Conservation (phyloP, 2,888 invertebrate species). For the Spisula subtruncata region DNA sequence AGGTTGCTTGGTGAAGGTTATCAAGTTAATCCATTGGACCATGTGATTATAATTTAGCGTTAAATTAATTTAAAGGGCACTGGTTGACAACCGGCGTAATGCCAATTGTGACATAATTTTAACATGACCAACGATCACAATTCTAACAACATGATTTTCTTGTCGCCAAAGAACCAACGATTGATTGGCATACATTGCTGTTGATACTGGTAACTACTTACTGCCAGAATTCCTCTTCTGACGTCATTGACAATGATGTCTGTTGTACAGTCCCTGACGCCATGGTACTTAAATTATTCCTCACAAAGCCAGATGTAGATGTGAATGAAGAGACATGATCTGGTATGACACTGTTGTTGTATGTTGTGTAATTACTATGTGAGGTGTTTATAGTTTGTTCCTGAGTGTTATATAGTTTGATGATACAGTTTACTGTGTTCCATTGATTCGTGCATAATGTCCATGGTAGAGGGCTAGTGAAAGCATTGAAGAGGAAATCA, state of each 20-base stretch:
- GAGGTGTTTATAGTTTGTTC: not conserved
- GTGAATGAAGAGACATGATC: not conserved
- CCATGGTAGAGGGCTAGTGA: constrained; percentile 86
- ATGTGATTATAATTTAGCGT: too few species aligned
- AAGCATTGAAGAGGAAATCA: constrained; percentile 85
- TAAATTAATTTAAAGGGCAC: too few species aligned
- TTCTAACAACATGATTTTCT: too few species aligned
- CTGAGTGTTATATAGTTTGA: not conserved
- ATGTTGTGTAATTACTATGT: not conserved
- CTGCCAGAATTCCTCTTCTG: constrained; percentile 69
- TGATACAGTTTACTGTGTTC: constrained; percentile 86
- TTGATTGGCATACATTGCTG: not conserved
- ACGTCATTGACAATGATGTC: constrained; percentile 34
- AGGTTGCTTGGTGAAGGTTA: too few species aligned
- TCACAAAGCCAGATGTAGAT: not conserved
- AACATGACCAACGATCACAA: too few species aligned
- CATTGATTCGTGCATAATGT: constrained; percentile 86
- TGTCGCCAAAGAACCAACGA: too few species aligned
- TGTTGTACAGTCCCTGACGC: not conserved
- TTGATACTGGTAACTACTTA: constrained; percentile 1
- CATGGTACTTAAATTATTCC: not conserved
- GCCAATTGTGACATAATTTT: too few species aligned
- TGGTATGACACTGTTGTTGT: not conserved
- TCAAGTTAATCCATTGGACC: too few species aligned
- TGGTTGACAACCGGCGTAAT: too few species aligned